These are phyloP conservation scores for Drosophila melanica DNA, from an alignment of 1,140 invertebrate genomes.

Conservation along the genomic window DNA sequence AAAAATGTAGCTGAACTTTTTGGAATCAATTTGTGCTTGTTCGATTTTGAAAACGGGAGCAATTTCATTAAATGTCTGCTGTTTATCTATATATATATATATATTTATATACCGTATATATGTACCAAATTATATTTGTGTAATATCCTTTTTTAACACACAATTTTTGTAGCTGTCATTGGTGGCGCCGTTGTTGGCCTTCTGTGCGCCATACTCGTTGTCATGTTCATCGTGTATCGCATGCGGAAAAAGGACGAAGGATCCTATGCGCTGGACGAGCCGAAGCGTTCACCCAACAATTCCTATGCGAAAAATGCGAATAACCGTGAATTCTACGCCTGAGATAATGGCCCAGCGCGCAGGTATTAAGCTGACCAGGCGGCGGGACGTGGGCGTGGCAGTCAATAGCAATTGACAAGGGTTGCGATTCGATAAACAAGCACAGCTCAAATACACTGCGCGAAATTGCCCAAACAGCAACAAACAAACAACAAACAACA, in stretches of 20 bases:
- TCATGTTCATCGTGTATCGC: conserved; percentile 99
- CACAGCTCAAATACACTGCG: conserved; percentile 75
- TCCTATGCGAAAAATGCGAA: conserved; percentile 95
- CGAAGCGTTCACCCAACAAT: conserved; percentile 95
- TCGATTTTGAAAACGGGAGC: too few relatives aligned
- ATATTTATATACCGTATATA: too few relatives aligned
- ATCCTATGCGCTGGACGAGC: conserved; percentile 98
- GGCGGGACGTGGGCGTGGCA: conserved; percentile 15
- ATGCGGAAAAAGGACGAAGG: conserved; percentile 99
- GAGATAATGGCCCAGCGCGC: conserved; percentile 86
- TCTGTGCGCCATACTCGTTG: conserved; percentile 97
- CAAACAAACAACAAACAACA: conserved; percentile 39
- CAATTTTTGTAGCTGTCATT: conserved; percentile 92
- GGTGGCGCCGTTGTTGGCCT: conserved; percentile 98
- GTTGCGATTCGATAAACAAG: conserved; percentile 20
- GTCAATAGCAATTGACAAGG: conserved; percentile 30
- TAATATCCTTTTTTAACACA: not conserved
- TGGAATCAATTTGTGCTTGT: too few relatives aligned
- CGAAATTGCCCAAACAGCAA: conserved; percentile 42
- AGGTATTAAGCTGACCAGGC: conserved; percentile 67
- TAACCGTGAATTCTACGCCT: conserved; percentile 97
- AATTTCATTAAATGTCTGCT: too few relatives aligned
- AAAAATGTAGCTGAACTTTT: too few relatives aligned
- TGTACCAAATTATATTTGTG: not conserved
- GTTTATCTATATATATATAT: too few relatives aligned